Conservation (phyloP, 2,113 vertebrate species). For the Picathartes gymnocephalus region DNA sequence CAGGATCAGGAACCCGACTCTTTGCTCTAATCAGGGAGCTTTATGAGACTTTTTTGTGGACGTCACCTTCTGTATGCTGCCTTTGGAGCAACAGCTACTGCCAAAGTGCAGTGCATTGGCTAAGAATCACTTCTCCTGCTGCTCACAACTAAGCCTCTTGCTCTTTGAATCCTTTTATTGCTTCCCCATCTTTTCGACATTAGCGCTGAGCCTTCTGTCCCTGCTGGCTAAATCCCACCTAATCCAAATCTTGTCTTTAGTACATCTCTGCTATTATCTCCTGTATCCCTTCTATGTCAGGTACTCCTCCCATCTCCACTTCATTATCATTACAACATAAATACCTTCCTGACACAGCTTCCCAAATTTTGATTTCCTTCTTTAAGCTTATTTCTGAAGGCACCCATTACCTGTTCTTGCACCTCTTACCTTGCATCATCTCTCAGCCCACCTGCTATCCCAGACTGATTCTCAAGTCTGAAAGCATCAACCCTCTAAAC, state of each 20-base stretch:
- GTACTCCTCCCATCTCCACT: neutral
- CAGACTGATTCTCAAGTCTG: neutral
- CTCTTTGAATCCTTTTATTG: slow-evolving; percentile 3
- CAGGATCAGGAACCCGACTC: neutral
- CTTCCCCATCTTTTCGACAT: neutral
- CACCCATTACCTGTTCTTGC: neutral
- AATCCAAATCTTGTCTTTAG: neutral
- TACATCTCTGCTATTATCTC: neutral
- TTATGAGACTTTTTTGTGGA: neutral
- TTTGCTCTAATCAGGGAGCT: neutral
- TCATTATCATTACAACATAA: neutral
- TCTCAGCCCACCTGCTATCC: neutral
- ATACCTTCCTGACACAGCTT: neutral
- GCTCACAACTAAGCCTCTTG: neutral
- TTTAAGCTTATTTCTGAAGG: neutral
- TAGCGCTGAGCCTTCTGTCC: neutral
- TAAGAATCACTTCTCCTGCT: neutral
- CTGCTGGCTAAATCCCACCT: neutral
- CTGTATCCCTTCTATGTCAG: neutral
- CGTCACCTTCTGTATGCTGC: neutral
- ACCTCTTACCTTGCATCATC: neutral
- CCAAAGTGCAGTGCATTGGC: neutral
- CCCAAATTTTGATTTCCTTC: neutral
- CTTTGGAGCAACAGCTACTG: neutral
- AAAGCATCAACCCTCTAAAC: neutral